Percentiles rank a stretch among this genome's conserved stretches.
Conservation (phyloP, 2,797 vertebrate species). For the Rhincodon typus region DNA sequence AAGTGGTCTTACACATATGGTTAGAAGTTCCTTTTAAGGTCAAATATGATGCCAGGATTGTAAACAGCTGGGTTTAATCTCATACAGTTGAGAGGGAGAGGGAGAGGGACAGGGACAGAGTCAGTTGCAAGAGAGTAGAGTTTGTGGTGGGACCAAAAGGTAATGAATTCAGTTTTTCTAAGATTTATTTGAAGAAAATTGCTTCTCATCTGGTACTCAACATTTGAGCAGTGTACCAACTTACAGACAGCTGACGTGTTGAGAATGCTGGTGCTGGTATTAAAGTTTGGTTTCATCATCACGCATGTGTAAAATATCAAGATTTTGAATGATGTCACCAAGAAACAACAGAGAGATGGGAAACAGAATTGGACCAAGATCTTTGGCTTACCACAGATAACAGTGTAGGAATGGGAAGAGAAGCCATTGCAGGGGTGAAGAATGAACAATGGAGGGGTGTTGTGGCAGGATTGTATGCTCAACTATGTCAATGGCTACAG, state of each 20-base stretch:
- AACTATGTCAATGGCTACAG: neutral
- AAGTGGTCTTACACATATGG: neutral
- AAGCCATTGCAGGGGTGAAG: neutral
- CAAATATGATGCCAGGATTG: neutral
- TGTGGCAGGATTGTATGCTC: neutral
- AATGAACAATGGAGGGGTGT: neutral
- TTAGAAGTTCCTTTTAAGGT: neutral
- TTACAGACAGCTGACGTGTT: neutral
- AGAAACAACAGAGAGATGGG: neutral
- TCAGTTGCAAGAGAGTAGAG: neutral
- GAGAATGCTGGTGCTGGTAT: neutral
- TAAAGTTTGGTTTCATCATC: neutral
- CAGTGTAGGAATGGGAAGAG: neutral
- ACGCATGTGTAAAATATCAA: neutral
- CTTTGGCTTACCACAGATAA: neutral
- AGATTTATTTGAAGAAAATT: neutral
- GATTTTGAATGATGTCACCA: neutral
- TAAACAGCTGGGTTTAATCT: neutral
- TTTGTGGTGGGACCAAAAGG: neutral
- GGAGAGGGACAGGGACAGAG: neutral
- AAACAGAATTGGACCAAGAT: neutral
- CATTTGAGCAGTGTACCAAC: neutral
- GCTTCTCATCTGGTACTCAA: neutral
- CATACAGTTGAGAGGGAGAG: neutral
- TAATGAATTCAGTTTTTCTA: neutral